Base-by-base conservation (phyloP, 2,113 vertebrate species). In the Brevimyrus niger region DNA sequence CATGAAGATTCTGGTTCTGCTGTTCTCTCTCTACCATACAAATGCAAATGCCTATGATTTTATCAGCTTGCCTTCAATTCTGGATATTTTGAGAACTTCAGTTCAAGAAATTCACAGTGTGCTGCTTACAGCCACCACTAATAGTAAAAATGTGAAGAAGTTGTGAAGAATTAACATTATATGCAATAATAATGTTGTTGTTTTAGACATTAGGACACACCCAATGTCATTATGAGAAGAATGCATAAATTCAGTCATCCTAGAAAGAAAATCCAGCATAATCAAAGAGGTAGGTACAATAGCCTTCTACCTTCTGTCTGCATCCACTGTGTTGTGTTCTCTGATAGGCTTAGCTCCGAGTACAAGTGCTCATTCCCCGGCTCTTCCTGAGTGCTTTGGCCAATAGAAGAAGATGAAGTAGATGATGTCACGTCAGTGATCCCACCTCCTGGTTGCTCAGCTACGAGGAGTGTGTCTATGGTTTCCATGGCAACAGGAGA, bases 311-410 rank as follows among this genome's bases (percentile, higher is more conserved):
- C 95, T 96, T 94, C 93, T 91, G 94, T 91, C 48, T 92, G 92
- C 86, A 90, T 90, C 90, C 89, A 91, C 69, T 90, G 90, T 65
- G 83, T 89, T 27, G 50, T 51, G 58, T 91, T 93, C 80, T 96
- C 95, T 53, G 93, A 94, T 88, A 94, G 92, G 92, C 91, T 90
- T 23, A 93, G 92, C 23, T 93, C 92, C 90, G 94, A 95, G 90
- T 92, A 93, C 93, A 94, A 95, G 91, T 94, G 94, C 88, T 94
- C 92, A 88, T 93, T 94, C 91, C 92, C 92, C 90, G 92, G 93
- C 92, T 95, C 94, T 95, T 95, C 96, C 95, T 96, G 96, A 96
- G 95, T 95, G 90, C 93, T 94, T 89, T 61, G 91, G 90, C 91
- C 92, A 73, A 93, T 91, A 83, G 90, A 89, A 21, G 90, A 88